Evolutionary conservation across 2,888 invertebrate genomes (phyloP).

Genomic region (Noctua janthina): DNA sequence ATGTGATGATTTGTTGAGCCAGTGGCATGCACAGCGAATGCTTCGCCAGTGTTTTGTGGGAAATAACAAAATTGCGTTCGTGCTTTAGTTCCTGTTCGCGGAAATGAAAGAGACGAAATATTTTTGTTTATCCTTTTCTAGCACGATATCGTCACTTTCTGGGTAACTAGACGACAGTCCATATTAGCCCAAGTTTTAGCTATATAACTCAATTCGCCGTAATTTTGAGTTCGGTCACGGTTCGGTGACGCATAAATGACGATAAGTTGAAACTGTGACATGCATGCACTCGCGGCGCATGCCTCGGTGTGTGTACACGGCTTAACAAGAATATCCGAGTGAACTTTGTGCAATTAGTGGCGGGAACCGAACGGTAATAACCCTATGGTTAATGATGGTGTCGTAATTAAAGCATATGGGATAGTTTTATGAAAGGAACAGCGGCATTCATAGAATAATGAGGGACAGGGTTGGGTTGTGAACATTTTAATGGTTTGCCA

Average conservation of each 20-base stretch:
- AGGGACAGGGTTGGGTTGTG: slow-evolving; percentile 43
- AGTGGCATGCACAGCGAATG: too few relatives aligned
- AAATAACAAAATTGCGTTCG: too few relatives aligned
- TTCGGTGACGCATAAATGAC: too few relatives aligned
- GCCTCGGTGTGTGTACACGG: slow-evolving; percentile 17
- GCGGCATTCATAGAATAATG: slow-evolving; percentile 54
- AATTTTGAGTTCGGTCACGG: too few relatives aligned
- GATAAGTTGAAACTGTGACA: neutral
- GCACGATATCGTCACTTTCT: too few relatives aligned
- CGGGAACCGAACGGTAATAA: slow-evolving; percentile 62
- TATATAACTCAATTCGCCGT: too few relatives aligned
- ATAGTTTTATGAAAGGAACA: slow-evolving; percentile 59
- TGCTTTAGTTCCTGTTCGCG: too few relatives aligned
- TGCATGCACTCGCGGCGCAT: neutral
- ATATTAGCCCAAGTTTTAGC: too few relatives aligned
- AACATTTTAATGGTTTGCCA: slow-evolving; percentile 56
- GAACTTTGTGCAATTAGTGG: slow-evolving; percentile 82
- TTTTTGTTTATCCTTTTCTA: too few relatives aligned
- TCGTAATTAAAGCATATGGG: slow-evolving; percentile 68
- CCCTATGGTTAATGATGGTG: slow-evolving; percentile 69
- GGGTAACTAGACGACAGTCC: too few relatives aligned
- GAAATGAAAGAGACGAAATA: too few relatives aligned
- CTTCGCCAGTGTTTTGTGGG: too few relatives aligned
- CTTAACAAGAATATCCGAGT: slow-evolving; percentile 76
- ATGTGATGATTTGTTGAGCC: neutral